Evolutionary conservation across 2,888 invertebrate genomes (phyloP).

Genomic region (Ariolimax columbianus): DNA sequence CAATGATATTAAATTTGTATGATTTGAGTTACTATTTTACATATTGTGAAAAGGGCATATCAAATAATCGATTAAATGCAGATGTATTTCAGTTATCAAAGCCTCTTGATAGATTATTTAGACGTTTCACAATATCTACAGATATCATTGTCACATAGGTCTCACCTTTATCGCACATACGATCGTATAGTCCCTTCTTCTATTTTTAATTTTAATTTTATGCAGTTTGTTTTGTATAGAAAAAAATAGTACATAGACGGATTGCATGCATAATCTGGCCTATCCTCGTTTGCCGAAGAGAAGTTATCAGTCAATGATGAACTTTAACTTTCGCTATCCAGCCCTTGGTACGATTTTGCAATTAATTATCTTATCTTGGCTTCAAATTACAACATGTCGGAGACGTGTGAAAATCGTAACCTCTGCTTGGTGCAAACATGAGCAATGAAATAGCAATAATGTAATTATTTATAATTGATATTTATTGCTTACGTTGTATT

Average conservation of each 20-base stretch:
- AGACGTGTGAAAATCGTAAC: background rate
- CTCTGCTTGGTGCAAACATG: no score
- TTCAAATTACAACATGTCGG: background rate
- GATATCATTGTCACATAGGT: background rate
- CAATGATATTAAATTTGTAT: no score
- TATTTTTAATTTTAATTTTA: background rate
- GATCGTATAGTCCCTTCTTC: background rate
- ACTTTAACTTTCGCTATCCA: background rate
- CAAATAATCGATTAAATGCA: background rate
- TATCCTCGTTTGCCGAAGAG: background rate
- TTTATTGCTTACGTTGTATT: no score
- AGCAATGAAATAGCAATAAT: no score
- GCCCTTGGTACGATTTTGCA: conserved; percentile 1
- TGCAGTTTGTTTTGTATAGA: background rate
- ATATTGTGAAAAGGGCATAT: no score
- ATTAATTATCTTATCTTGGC: background rate
- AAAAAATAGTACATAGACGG: background rate
- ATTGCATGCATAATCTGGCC: background rate
- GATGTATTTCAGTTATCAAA: background rate
- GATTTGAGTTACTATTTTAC: no score
- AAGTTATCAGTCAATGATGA: background rate
- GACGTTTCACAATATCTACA: background rate
- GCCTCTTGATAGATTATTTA: background rate
- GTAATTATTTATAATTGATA: no score
- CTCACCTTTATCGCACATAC: background rate